Base-by-base conservation (phyloP, 2,797 vertebrate genomes). In the Chrysocyon brachyurus region DNA sequence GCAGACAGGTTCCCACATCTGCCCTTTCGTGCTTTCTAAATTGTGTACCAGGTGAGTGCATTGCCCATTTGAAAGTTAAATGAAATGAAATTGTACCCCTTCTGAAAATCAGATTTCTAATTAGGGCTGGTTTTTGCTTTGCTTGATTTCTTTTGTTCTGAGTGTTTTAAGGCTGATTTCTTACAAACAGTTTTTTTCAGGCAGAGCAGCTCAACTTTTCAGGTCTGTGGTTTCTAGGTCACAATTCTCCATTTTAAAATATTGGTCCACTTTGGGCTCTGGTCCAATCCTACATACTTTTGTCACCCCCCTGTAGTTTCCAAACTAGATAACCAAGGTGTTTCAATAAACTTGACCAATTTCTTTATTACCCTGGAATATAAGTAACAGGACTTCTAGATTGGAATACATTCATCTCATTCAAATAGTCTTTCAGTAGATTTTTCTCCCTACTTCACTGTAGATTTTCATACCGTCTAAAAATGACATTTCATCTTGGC, bases 91-190 rank as follows among this genome's bases (percentile, higher is more conserved):
- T 57, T 64, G 63, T 64, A 90, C 16, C 9, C 31, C n/a, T 83
- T 64, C 77, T 88, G 59, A 97, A 83, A 85, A 85, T 52, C 52
- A 40, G 12, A 64, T 94, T 64, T 77, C 56, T 87, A 72, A 86
- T 59, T 52, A 36, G 73, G 63, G 31, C 7, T 86, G 19, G 61
- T 91, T 75, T 78, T 46, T 93, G 64, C 19, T 33, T 87, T 82
- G 59, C 24, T 84, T 87, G 61, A 95, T 90, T 95, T 95, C 61
- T 97, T 89, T 78, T 95, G 46, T 46, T 94, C 54, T 82, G n/a
- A 61, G 36, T 81, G 15, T 49, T 87, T 84, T 85, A 83, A 81
- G 49, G 22, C 21, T 56, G 9, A 84, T 90, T 84, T 97, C 56
- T 91, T 70, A n/a, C 78, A 88, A 87, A 83, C 11, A 17, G 11